These are phyloP conservation scores for Stomorhina lunata DNA, from an alignment of 2,888 invertebrate species.

Conservation along the genomic window DNA sequence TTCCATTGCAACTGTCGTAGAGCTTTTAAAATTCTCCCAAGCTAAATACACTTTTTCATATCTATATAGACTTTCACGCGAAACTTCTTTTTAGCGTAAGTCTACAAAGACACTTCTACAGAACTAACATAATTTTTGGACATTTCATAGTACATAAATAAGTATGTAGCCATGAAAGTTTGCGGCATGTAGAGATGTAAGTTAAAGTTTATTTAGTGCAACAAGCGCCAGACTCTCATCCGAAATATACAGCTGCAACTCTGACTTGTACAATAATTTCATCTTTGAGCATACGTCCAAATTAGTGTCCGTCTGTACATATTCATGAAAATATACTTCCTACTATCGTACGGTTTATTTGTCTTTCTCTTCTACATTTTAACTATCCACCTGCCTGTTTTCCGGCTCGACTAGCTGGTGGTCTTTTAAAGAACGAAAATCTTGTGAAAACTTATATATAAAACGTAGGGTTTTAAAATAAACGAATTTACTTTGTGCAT, in stretches of 20 bases:
- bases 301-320: not conserved
- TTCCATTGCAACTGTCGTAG: no score
- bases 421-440: not conserved
- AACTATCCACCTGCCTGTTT: not conserved
- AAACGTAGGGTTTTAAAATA: constrained; percentile 55
- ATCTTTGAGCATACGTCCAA: not conserved
- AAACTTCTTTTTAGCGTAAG: no score
- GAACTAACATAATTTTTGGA: not conserved
- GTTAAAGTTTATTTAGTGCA: constrained; percentile 14
- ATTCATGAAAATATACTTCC: not conserved
- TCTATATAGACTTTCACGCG: no score
- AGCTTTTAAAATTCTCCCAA: no score
- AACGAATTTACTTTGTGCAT: constrained; percentile 67
- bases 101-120: no score
- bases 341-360: not conserved
- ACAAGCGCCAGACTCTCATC: not conserved
- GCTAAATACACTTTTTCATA: no score
- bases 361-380: not conserved
- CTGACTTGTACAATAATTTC: not conserved
- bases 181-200: not conserved
- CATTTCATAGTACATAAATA: not conserved
- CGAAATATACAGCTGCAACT: not conserved
- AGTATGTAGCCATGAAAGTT: no score
- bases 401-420: not conserved
- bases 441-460: constrained; percentile 28